Evolutionary conservation across 2,888 invertebrate genomes (phyloP), one percentile per base, ranked within the genome.

Genomic region (Cyaniris semiargus): DNA sequence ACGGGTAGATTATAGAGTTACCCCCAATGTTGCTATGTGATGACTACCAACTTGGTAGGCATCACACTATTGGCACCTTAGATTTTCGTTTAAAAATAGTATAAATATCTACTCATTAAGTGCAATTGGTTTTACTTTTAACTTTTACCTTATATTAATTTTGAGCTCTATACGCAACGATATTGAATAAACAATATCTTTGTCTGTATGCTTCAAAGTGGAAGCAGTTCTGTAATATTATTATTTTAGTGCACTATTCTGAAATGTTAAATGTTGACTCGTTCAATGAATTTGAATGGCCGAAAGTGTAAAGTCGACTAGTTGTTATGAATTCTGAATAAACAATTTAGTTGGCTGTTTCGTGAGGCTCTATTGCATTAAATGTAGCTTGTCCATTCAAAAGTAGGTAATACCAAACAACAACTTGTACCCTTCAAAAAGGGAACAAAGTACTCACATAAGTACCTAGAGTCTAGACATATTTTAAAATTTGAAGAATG

Each of bases 221-320:
- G 6, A 27, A 66, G 1, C 27, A 66, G 7, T 66, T 66, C 23
- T 23, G 27, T 27, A 3, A 18, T 66, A 31, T 27, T 66, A 66
- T 27, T 66, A 66, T 18, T 23, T 8, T 60, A 23, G 60, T 27
- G 27, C 27, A 27, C 21, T 13, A 18, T 31, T 31, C 66, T 31
- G 27, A 66, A 66, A 66, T 66, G 66, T 66, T 66, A 13, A 31
- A 66, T 66, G 66, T 66, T 66, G 66, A 31, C 66, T 66, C 31
- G 66, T 27, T 66, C 66, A 66, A 66, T 66, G 66, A 66, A 66
- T 66, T 66, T 66, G 66, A 66, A 66, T 66, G 27, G 66, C 27
- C 18, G 66, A 66, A 66, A 66, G 66, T 31, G 27, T 66, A 31
- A 66, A 66, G 66, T 66, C 15, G 66, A 66, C 66, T 66, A 66